These are phyloP conservation scores for Leucopsar rothschildi DNA, from an alignment of 2,113 vertebrate species.

Conservation along the genomic window DNA sequence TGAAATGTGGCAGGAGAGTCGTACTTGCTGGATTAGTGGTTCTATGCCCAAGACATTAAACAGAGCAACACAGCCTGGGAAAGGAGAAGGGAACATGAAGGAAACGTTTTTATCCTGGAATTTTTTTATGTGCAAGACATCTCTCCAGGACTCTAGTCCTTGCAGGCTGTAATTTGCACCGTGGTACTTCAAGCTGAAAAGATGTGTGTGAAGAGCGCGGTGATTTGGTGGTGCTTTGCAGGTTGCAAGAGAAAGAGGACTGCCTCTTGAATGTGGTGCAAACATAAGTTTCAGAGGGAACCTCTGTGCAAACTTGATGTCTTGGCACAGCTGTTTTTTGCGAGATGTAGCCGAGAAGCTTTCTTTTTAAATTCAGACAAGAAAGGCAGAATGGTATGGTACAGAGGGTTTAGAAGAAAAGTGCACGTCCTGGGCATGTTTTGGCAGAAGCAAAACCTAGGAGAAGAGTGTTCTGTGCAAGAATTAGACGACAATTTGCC, in stretches of 20 bases:
- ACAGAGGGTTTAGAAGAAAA: not conserved
- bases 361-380: not conserved
- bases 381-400: not conserved
- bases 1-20: too few species aligned
- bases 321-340: not conserved
- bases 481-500: too few species aligned
- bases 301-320: not conserved
- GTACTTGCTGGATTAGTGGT: too few species aligned
- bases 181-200: too few species aligned
- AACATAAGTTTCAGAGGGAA: not conserved
- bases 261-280: too few species aligned
- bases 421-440: not conserved
- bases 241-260: not conserved
- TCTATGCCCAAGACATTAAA: too few species aligned
- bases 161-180: not conserved
- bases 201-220: accelerated
- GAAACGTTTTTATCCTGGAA: too few species aligned
- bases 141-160: not conserved
- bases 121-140: too few species aligned
- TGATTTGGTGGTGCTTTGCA: accelerated
- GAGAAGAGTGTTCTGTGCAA: too few species aligned
- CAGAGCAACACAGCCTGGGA: too few species aligned
- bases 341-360: not conserved
- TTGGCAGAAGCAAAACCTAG: too few species aligned
- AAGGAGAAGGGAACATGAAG: too few species aligned